Evolutionary conservation across 2,113 vertebrate species (phyloP), one percentile per base, ranked within the genome.

Genomic region (Erinaceus europaeus): DNA sequence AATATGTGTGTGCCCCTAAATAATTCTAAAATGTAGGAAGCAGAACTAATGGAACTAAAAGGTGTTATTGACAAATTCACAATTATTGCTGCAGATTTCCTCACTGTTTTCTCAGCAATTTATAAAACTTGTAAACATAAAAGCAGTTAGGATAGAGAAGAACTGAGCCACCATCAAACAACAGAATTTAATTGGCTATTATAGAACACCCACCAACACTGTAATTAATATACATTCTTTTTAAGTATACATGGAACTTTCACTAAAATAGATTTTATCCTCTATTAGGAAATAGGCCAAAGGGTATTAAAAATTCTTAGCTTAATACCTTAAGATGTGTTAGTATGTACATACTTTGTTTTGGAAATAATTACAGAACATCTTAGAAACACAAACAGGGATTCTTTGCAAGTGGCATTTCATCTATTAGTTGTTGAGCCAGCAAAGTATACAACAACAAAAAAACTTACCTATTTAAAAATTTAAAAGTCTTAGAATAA

Each of bases 401-500:
- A 36, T 64, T 42, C 65, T 65, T 78, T 59, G 57, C 29, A 78
- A 88, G 36, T 59, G n/a, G 14, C 57, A 40, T 78, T 87, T 88
- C 36, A 10, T 73, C 59, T 42, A 27, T 34, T 44, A 73, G 65
- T 36, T 72, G 14, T 50, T 52, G 32, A 84, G 10, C 59, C 23
- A 23, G 67, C n/a, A 18, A 73, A n/a, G 7, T 59, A 17, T 38
- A 29, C 21, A 71, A 78, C 21, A 71, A 78, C 40, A 72, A 67
- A 75, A 50, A 72, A 23, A 34, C 29, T 83, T 77, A 21, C 48
- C 40, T 42, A 38, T 32, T n/a, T 36, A 17, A 65, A 34, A 34
- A 65, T 72, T 77, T 77, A 62, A 71, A 88, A 77, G 15, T 53
- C 64, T 59, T 79, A 86, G 59, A 50, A 73, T 59, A 73, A 48